Evolutionary conservation across 2,113 vertebrate genomes (phyloP), one percentile per base, ranked within the genome.

Genomic region (Brachyistius frenatus): DNA sequence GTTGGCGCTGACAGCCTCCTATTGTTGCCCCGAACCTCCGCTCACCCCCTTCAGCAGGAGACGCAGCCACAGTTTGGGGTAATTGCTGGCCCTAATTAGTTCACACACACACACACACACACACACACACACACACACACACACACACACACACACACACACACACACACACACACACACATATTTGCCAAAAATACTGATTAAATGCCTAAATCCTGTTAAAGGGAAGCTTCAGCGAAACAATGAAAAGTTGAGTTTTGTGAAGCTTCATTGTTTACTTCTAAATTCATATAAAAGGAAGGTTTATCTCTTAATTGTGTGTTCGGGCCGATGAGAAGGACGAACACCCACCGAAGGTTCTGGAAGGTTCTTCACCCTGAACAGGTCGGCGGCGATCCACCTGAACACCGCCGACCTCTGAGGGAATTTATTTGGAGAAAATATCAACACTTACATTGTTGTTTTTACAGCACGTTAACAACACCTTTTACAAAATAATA

Each of bases 31-130:
- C 68, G 47, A 57, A 70, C 67, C 16, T 35, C 14, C 33, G 53
- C 16, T 33, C n/a, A 41, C 33, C 62, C 54, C 49, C 57, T 84
- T 69, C 70, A 83, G 72, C 55, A 71, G 68, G 78, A 83, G 89
- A 84, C 76, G 46, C 82, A 87, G 73, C 73, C 92, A 91, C 84
- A 82, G 87, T 86, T 89, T 86, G 81, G 75, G 75, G 75, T 82
- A 84, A 86, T 86, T 84, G 79, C 84, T 81, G 72, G 75, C 80
- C 60, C 68, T 86, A 93, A 93, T 92, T 93, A 93, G 83, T 89
- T 85, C 75, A 87, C 82, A 78, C 76, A 82, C 81, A 81, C 76
- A 63, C 32, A 62, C 50, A 78, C 55, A 65, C 44, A 41, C 57
- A 70, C 16, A 81, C 56, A 70, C 61, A 64, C 41, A 35, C 33